Percentiles rank a stretch among this genome's conserved stretches.
Evolutionary conservation across 2,797 vertebrate species (phyloP).

Genomic region (Liasis olivaceus): DNA sequence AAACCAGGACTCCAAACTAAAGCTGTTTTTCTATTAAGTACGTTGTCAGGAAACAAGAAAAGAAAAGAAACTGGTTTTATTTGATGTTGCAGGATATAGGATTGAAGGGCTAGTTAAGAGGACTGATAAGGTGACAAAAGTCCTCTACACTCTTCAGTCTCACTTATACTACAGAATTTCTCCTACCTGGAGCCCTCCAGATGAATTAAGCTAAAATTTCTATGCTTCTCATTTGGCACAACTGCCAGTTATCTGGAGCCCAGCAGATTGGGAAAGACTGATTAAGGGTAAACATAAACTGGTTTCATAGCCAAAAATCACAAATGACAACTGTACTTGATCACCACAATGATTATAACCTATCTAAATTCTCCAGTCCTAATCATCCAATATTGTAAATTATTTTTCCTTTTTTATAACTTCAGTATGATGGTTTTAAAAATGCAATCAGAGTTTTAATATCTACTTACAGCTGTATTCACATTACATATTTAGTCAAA

Average conservation of each 20-base stretch:
- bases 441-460: neutral
- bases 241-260: neutral
- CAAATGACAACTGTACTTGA: neutral
- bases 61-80: neutral
- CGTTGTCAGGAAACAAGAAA: constrained; percentile 48
- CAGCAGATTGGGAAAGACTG: neutral
- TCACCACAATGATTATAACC: neutral
- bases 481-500: neutral
- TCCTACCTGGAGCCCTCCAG: neutral
- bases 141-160: neutral
- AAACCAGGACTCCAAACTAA: constrained; percentile 42
- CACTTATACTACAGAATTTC: neutral
- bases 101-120: neutral
- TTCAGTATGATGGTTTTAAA: neutral
- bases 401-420: neutral
- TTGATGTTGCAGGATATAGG: neutral
- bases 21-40: constrained; percentile 34
- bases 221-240: neutral
- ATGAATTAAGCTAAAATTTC: neutral
- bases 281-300: neutral
- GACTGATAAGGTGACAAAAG: neutral
- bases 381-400: neutral
- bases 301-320: neutral
- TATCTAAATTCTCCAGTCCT: neutral
- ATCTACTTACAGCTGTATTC: neutral